Evolutionary conservation across 2,113 vertebrate genomes (phyloP).

Genomic region (Oplegnathus fasciatus): DNA sequence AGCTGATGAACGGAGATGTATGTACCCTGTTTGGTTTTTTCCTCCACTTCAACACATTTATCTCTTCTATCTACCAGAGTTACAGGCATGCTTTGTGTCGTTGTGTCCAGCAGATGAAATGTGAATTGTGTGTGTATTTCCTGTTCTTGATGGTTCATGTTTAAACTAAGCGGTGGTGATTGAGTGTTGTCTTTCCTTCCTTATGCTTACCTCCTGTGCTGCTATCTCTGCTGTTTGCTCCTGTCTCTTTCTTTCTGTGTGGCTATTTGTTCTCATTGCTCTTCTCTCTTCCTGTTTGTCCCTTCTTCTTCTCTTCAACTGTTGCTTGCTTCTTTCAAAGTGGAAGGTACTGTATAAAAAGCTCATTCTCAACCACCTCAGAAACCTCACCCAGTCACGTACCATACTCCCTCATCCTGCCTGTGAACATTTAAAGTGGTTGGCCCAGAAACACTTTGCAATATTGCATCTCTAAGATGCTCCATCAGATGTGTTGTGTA

Average conservation of each 20-base stretch:
- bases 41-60: neutral
- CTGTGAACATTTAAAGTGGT: neutral
- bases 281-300: conserved; percentile 51
- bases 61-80: neutral
- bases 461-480: neutral
- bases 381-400: conserved; percentile 32
- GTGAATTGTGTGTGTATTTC: conserved; percentile 19
- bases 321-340: conserved; percentile 77
- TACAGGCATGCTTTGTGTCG: neutral
- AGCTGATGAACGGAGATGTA: conserved; percentile 96
- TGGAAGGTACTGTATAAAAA: conserved; percentile 81
- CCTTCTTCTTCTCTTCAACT: conserved; percentile 43
- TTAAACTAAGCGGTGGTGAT: neutral
- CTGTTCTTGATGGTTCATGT: conserved; percentile 20
- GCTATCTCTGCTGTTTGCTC: conserved; percentile 35
- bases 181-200: conserved; percentile 2
- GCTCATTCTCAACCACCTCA: conserved; percentile 20
- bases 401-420: conserved; percentile 16
- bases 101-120: conserved; percentile 1
- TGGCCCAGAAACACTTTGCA: neutral
- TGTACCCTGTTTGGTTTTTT: conserved; percentile 62
- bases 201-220: neutral
- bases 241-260: neutral
- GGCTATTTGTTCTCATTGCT: conserved; percentile 55
- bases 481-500: neutral